phyloP scores from a whole-genome alignment of 2,888 invertebrate genomes.

The Hemaris fuciformis region DNA sequence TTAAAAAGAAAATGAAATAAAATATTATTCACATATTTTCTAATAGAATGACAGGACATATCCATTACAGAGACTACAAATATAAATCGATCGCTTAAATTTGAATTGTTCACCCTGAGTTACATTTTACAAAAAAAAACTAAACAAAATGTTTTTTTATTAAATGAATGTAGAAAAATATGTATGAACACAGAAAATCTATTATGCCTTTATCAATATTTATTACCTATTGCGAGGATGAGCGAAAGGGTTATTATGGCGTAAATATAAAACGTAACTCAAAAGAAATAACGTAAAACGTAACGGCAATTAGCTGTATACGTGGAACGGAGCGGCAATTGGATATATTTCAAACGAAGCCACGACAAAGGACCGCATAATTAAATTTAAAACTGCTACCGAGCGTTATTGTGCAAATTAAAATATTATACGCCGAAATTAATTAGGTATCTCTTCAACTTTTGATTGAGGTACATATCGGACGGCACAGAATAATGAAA shows the following conservation, averaged over 20 bases:
- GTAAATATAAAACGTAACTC: neutral
- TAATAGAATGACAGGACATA: neutral
- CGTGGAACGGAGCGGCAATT: slow-evolving; percentile 34
- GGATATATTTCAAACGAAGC: slow-evolving; percentile 52
- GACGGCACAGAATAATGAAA: neutral
- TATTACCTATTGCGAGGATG: neutral
- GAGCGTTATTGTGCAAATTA: slow-evolving; percentile 35
- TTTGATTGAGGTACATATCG: neutral
- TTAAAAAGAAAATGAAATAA: neutral
- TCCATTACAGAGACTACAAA: neutral
- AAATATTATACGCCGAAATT: slow-evolving; percentile 26
- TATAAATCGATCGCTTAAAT: neutral
- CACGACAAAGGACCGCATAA: slow-evolving; percentile 45
- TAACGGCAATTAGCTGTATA: slow-evolving; percentile 1
- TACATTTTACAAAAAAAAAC: neutral
- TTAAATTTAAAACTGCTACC: slow-evolving; percentile 52
- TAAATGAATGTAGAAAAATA: too few relatives aligned
- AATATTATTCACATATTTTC: neutral
- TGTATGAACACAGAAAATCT: neutral
- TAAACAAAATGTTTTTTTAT: too few relatives aligned
- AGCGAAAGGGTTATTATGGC: neutral
- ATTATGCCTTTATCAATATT: neutral
- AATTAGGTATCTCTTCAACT: slow-evolving; percentile 15
- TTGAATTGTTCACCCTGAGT: neutral
- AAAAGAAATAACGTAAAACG: slow-evolving; percentile 5